Evolutionary conservation across 2,888 invertebrate species (phyloP).

Genomic region (Rotaria socialis): DNA sequence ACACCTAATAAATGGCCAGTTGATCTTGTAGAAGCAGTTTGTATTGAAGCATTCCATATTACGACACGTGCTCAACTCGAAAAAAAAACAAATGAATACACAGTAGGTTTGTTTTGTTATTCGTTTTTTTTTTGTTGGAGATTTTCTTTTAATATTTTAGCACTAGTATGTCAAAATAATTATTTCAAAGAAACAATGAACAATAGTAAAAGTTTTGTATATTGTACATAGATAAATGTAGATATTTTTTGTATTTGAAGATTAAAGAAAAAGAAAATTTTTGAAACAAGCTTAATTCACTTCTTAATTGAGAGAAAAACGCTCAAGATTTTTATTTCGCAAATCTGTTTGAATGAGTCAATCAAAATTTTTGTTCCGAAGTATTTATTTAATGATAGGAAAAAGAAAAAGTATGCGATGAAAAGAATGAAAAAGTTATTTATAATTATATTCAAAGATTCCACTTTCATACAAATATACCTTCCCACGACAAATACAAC

Average conservation of each 20-base stretch:
- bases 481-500: too few relatives aligned
- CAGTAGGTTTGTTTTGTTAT: not conserved
- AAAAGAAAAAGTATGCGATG: too few relatives aligned
- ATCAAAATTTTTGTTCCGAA: too few relatives aligned
- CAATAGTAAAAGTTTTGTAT: not conserved
- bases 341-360: too few relatives aligned
- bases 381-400: too few relatives aligned
- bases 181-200: not conserved
- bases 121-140: not conserved
- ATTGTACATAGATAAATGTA: not conserved
- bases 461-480: too few relatives aligned
- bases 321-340: too few relatives aligned
- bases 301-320: too few relatives aligned
- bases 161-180: not conserved
- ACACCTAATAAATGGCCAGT: not conserved
- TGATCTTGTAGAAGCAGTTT: not conserved
- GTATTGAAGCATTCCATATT: not conserved
- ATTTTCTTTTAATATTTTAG: not conserved
- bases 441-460: too few relatives aligned
- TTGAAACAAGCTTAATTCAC: too few relatives aligned
- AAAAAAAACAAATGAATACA: not conserved
- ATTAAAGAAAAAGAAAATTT: not conserved
- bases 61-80: not conserved
- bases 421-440: too few relatives aligned
- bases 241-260: not conserved